Evolutionary conservation across 2,113 vertebrate species (phyloP).

Genomic region (Ceyx melanurus): DNA sequence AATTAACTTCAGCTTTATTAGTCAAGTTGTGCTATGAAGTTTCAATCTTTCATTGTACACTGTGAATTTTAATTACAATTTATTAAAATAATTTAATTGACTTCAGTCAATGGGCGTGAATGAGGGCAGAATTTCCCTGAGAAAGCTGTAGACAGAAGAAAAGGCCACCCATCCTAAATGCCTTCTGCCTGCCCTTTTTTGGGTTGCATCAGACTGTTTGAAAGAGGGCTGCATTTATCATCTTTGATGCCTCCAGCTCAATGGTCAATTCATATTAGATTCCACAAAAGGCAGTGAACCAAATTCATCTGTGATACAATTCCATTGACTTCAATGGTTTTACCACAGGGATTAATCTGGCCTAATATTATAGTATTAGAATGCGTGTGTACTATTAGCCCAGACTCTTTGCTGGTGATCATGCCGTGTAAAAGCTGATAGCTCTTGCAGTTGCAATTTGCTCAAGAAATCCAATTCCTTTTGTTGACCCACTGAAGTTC

Average conservation of each 20-base stretch:
- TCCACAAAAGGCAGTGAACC: slow-evolving; percentile 54
- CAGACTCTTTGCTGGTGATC: slow-evolving; percentile 43
- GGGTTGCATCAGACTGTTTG: slow-evolving; percentile 58
- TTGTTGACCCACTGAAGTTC: slow-evolving; percentile 71
- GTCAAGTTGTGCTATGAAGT: slow-evolving; percentile 64
- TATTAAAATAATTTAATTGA: slow-evolving; percentile 71
- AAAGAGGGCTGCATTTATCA: slow-evolving; percentile 49
- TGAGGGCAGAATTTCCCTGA: slow-evolving; percentile 67
- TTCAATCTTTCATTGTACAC: slow-evolving; percentile 57
- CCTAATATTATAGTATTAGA: slow-evolving; percentile 45
- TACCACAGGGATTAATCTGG: slow-evolving; percentile 56
- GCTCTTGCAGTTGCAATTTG: slow-evolving; percentile 70
- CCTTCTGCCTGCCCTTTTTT: slow-evolving; percentile 67
- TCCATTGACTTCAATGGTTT: slow-evolving; percentile 60
- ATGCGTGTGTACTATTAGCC: slow-evolving; percentile 6
- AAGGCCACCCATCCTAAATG: slow-evolving; percentile 57
- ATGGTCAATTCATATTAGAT: slow-evolving; percentile 34
- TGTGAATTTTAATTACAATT: slow-evolving; percentile 67
- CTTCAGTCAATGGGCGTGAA: slow-evolving; percentile 65
- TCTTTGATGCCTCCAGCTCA: slow-evolving; percentile 55
- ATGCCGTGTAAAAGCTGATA: slow-evolving; percentile 39
- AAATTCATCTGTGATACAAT: slow-evolving; percentile 65
- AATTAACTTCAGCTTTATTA: slow-evolving; percentile 71
- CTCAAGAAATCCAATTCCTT: slow-evolving; percentile 64
- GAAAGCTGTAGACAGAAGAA: slow-evolving; percentile 60